phyloP scores from a whole-genome alignment of 2,797 vertebrate genomes.

The Setipinna tenuifilis region DNA sequence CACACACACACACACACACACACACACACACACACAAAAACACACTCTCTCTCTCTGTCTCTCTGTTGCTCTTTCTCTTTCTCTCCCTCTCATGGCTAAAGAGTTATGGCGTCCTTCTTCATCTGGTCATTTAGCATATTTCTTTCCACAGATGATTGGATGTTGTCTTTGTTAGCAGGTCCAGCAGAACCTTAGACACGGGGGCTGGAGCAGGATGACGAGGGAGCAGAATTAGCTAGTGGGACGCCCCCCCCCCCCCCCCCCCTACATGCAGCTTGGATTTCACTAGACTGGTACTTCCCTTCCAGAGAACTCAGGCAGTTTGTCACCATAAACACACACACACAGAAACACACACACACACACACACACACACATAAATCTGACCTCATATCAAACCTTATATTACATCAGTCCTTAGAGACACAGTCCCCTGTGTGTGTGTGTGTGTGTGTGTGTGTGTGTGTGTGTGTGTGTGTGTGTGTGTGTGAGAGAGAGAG shows the following conservation, averaged over 20 bases:
- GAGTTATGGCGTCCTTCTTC: not conserved
- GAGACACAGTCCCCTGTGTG: not conserved
- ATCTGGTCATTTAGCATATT: not conserved
- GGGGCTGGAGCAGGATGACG: no score
- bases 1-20: not conserved
- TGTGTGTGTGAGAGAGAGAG: no score
- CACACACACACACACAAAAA: slow-evolving; percentile 28
- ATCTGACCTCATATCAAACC: not conserved
- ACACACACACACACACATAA: slow-evolving; percentile 5
- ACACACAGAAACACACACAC: not conserved
- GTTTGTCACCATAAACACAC: slow-evolving; percentile 45
- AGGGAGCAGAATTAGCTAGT: not conserved
- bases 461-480: not conserved
- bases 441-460: not conserved
- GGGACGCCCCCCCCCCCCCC: no score
- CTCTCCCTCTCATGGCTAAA: not conserved
- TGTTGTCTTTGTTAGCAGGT: not conserved
- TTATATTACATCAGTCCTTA: not conserved
- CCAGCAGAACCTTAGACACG: not conserved
- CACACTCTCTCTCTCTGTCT: not conserved
- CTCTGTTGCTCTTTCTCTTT: not conserved
- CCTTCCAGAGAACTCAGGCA: not conserved
- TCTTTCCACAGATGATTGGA: not conserved
- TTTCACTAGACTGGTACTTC: not conserved
- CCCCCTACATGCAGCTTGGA: not conserved